A percentile compares a stretch with the other conserved stretches of the same genome.
These are phyloP conservation scores for Coryphaenoides rupestris DNA, from an alignment of 2,113 vertebrate genomes.

Conservation along the genomic window DNA sequence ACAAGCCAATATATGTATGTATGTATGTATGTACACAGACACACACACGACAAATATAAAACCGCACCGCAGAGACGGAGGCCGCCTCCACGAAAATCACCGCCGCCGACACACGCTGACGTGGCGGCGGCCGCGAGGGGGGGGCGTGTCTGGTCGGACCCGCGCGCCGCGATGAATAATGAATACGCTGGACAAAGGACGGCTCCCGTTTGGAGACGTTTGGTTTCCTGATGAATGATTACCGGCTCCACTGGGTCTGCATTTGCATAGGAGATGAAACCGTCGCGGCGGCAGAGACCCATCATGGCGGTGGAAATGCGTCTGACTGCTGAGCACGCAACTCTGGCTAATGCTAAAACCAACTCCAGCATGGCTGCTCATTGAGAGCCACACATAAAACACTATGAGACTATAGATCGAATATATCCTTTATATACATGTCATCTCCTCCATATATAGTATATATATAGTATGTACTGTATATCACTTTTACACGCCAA, in stretches of 20 bases:
- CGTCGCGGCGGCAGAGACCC: conserved; percentile 61
- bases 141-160: conserved; percentile 35
- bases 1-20: no score
- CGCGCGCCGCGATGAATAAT: conserved; percentile 71
- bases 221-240: conserved; percentile 75
- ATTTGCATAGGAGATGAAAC: conserved; percentile 79
- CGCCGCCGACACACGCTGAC: no score
- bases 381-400: conserved; percentile 49
- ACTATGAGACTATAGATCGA: conserved; percentile 27
- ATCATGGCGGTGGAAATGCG: conserved; percentile 54
- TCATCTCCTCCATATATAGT: no score
- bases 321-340: conserved; percentile 60
- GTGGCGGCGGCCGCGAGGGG: no score
- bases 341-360: conserved; percentile 63
- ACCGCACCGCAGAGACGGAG: no score
- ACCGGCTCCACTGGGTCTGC: conserved; percentile 67
- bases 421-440: background rate
- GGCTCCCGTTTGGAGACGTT: conserved; percentile 70
- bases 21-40: no score
- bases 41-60: no score
- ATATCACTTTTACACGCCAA: no score
- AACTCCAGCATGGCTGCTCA: conserved; percentile 44
- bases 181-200: conserved; percentile 66
- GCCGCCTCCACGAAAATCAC: no score
- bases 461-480: no score